Conservation (phyloP, 2,113 vertebrate genomes). For the Nerophis ophidion region DNA sequence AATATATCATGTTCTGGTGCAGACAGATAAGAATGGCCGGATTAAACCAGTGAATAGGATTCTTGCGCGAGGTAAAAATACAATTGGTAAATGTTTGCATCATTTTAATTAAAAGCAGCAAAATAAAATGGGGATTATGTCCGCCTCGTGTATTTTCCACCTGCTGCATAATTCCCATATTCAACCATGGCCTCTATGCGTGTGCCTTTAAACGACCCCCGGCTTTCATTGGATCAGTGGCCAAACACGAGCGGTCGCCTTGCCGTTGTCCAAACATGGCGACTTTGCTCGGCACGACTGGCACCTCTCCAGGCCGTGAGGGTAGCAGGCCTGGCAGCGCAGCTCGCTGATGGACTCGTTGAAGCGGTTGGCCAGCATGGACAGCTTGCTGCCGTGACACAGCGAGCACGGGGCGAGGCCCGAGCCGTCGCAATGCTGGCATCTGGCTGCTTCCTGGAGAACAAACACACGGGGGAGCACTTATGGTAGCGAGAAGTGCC, state of each 20-base stretch:
- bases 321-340: conserved; percentile 87
- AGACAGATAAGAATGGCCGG: conserved; percentile 13
- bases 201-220: conserved; percentile 6
- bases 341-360: conserved; percentile 89
- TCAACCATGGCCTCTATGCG: conserved; percentile 37
- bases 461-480: conserved; percentile 14
- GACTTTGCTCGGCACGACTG: conserved; percentile 71
- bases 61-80: conserved; percentile 19
- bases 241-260: conserved; percentile 29
- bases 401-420: conserved; percentile 88
- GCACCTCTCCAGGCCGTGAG: conserved; percentile 85
- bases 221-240: conserved; percentile 17
- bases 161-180: conserved; percentile 22
- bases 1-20: conserved; percentile 3
- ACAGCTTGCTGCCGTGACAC: conserved; percentile 98
- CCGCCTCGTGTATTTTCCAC: conserved; percentile 47
- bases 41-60: neutral
- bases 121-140: conserved; percentile 49
- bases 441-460: conserved; percentile 68
- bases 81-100: conserved; percentile 39
- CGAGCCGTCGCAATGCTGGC: conserved; percentile 83
- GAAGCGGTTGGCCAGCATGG: conserved; percentile 93
- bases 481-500: neutral
- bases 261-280: conserved; percentile 33
- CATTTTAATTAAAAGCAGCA: conserved; percentile 35